These are phyloP conservation scores for Cinclus mexicanus DNA, from an alignment of 2,113 vertebrate genomes.

Conservation along the genomic window DNA sequence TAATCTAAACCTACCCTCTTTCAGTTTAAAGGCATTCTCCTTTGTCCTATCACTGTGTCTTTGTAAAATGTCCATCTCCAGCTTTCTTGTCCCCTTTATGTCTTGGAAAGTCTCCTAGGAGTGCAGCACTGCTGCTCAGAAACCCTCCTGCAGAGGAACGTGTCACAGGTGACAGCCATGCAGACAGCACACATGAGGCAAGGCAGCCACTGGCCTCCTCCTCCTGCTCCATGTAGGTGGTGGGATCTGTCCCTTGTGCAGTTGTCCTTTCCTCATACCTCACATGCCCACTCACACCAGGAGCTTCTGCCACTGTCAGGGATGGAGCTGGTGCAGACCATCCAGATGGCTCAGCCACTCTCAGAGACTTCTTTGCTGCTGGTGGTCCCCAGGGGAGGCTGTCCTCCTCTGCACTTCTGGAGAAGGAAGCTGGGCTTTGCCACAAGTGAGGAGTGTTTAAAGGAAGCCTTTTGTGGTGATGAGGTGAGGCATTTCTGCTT, in stretches of 20 bases:
- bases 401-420: background rate
- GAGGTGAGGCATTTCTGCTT: background rate
- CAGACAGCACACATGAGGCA: accelerated
- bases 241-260: background rate
- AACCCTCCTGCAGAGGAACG: background rate
- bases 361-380: background rate
- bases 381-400: background rate
- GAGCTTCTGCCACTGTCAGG: background rate
- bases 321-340: background rate
- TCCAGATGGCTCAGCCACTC: background rate
- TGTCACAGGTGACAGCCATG: background rate
- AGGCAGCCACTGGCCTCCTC: background rate
- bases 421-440: background rate
- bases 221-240: background rate
- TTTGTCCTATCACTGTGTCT: background rate
- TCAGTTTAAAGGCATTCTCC: background rate
- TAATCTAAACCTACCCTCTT: background rate
- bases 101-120: background rate
- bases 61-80: background rate
- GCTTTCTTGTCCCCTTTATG: background rate
- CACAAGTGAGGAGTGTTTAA: background rate
- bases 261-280: background rate
- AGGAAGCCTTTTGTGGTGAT: constrained; percentile 24
- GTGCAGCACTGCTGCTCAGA: background rate
- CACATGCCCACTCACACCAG: accelerated